Conservation (phyloP, 2,113 vertebrate genomes). For the Balaeniceps rex region DNA sequence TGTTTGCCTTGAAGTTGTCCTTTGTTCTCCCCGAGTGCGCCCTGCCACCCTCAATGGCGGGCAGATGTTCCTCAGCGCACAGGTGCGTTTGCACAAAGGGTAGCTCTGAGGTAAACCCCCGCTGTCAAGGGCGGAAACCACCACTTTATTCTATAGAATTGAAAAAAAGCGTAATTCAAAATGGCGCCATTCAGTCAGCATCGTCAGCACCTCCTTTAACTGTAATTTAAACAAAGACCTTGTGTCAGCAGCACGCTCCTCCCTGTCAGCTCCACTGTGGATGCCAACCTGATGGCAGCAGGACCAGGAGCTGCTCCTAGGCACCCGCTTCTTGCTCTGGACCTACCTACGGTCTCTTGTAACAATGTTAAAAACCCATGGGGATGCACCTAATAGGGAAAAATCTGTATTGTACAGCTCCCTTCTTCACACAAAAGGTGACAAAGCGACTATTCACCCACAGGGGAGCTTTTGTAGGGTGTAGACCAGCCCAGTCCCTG, state of each 20-base stretch:
- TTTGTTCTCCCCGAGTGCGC: too few relatives aligned
- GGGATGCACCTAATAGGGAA: background rate
- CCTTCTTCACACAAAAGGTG: background rate
- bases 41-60: accelerated
- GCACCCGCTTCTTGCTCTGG: background rate
- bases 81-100: background rate
- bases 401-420: background rate
- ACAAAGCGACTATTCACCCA: accelerated
- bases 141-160: background rate
- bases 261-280: background rate
- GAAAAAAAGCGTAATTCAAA: background rate
- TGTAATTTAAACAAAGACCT: background rate
- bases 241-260: background rate
- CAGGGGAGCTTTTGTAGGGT: background rate
- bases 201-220: background rate
- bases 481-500: background rate
- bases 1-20: background rate
- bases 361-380: accelerated
- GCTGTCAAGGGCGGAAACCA: background rate
- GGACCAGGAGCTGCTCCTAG: background rate
- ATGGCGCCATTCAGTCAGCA: background rate
- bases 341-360: background rate
- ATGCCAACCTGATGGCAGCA: background rate
- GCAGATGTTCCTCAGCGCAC: background rate
- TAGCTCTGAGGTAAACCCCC: background rate